These are phyloP conservation scores for Nannoperca obscura DNA, from an alignment of 2,797 vertebrate genomes.

Conservation along the genomic window DNA sequence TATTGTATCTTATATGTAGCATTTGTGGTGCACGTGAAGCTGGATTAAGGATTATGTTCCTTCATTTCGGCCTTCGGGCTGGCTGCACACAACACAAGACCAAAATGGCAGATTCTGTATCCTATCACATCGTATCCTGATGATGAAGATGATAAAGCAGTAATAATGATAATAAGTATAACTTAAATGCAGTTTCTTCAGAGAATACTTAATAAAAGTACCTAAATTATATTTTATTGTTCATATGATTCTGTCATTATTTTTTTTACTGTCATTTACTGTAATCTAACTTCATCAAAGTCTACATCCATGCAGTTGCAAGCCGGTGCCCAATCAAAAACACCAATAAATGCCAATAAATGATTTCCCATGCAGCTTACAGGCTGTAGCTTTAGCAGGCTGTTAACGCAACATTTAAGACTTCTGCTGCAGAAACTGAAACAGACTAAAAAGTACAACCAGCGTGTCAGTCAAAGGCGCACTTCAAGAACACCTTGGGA, in stretches of 20 bases:
- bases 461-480: conserved; percentile 44
- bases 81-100: neutral
- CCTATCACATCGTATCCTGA: neutral
- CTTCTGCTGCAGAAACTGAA: conserved; percentile 41
- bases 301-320: neutral
- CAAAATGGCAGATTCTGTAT: neutral
- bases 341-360: conserved; percentile 67
- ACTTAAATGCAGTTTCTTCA: neutral
- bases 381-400: conserved; percentile 56
- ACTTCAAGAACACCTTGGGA: conserved; percentile 35
- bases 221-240: neutral
- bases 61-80: neutral
- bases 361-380: conserved; percentile 62
- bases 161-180: neutral
- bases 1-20: neutral
- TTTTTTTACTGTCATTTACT: neutral
- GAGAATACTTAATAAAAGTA: neutral
- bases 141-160: neutral
- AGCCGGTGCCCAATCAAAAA: conserved; percentile 5
- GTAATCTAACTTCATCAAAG: neutral
- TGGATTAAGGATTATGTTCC: neutral
- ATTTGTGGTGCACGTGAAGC: neutral
- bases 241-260: no score
- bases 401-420: conserved; percentile 67
- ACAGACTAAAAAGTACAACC: conserved; percentile 19